phyloP scores from a whole-genome alignment of 2,113 vertebrate genomes.

The Aramus guarauna region DNA sequence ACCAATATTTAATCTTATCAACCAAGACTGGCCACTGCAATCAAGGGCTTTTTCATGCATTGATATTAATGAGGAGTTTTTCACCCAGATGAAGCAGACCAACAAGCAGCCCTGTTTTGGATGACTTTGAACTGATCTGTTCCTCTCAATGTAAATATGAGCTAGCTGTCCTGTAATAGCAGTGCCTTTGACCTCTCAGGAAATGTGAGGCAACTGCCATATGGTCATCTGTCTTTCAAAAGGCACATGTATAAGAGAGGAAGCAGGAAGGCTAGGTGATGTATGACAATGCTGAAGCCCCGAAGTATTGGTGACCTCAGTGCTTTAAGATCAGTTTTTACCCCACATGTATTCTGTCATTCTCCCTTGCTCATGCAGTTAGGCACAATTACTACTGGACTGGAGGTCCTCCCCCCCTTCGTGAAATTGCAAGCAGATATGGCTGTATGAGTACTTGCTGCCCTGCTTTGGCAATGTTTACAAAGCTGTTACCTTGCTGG shows the following conservation, averaged over 20 bases:
- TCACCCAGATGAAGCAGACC: background rate
- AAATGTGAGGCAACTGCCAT: background rate
- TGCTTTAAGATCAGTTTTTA: background rate
- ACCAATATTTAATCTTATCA: background rate
- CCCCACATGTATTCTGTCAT: background rate
- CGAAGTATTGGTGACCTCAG: background rate
- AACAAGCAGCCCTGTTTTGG: background rate
- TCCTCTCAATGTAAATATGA: background rate
- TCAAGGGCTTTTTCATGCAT: background rate
- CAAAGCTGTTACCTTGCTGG: background rate
- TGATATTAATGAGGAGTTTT: background rate
- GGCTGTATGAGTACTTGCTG: background rate
- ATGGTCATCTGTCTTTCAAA: background rate
- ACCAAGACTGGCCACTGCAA: background rate
- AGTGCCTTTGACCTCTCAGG: background rate
- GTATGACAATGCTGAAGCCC: background rate
- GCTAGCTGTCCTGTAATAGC: background rate
- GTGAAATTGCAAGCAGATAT: background rate
- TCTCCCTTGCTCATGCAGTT: fast-evolving
- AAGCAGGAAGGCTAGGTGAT: background rate
- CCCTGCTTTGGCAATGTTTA: background rate
- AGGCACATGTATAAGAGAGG: background rate
- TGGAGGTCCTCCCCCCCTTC: background rate
- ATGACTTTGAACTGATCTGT: background rate
- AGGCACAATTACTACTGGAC: background rate